These are phyloP conservation scores for Gymnobelideus leadbeateri DNA, from an alignment of 2,113 vertebrate genomes.

Conservation along the genomic window DNA sequence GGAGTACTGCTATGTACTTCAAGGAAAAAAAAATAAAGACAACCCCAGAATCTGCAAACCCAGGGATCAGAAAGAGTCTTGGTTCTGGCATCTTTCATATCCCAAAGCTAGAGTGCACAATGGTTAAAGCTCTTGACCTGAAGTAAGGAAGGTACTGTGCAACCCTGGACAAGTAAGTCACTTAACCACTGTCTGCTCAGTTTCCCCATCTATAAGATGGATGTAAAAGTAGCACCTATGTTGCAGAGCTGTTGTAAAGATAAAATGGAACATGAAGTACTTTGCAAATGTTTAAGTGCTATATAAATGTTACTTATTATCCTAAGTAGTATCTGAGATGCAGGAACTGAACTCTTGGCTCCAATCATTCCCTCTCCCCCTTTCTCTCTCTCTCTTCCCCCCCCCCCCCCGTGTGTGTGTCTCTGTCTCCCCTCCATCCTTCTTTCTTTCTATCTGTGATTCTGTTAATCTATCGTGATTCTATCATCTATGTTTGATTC, in stretches of 20 bases:
- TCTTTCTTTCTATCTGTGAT: no score
- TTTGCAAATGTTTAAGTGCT: neutral
- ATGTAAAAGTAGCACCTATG: neutral
- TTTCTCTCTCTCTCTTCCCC: no score
- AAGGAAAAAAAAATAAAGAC: neutral
- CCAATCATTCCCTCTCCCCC: neutral
- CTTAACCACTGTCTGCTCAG: neutral
- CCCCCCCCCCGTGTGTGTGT: no score
- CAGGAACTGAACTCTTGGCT: neutral
- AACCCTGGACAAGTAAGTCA: neutral
- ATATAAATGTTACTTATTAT: neutral
- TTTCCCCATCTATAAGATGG: neutral
- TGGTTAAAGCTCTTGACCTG: neutral
- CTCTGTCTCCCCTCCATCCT: no score
- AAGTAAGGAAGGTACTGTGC: neutral
- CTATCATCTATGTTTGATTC: no score
- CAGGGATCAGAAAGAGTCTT: neutral
- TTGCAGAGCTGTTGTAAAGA: neutral
- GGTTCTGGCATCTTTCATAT: neutral
- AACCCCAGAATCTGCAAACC: neutral
- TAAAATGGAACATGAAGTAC: neutral
- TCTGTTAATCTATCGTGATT: no score
- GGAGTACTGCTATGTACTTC: neutral
- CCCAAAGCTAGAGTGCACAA: neutral
- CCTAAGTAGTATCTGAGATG: neutral